A percentile compares a stretch with the other conserved stretches of the same genome.
Conservation (phyloP, 2,797 vertebrate genomes). For the Nannoperca australis region DNA sequence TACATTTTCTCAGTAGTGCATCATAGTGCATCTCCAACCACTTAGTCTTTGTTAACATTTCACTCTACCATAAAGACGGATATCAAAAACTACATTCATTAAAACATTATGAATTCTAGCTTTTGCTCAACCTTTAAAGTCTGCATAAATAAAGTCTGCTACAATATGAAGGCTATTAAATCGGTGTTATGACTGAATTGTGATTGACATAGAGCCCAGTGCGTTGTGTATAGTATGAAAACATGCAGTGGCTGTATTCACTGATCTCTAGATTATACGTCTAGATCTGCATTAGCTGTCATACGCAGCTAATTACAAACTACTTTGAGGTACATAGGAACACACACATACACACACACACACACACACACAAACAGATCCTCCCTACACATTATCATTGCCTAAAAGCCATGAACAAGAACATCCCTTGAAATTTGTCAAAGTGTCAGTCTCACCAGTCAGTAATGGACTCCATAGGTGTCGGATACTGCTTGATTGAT, state of each 20-base stretch:
- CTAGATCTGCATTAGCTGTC: not conserved
- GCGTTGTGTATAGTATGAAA: not conserved
- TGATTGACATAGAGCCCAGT: not conserved
- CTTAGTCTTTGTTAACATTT: not conserved
- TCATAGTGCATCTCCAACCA: not conserved
- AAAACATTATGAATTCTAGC: not conserved
- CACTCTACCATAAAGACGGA: not conserved
- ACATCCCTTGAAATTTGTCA: slow-evolving; percentile 51
- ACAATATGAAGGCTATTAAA: not conserved
- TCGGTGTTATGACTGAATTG: not conserved
- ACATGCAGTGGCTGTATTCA: not conserved
- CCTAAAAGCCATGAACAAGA: slow-evolving; percentile 46
- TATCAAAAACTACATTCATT: not conserved
- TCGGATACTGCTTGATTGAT: slow-evolving; percentile 51
- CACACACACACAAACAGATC: not conserved
- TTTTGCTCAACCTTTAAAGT: not conserved
- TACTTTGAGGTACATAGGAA: not conserved
- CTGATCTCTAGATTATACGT: not conserved
- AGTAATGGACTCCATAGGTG: slow-evolving; percentile 58
- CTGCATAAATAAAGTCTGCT: slow-evolving; percentile 1
- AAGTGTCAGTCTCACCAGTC: slow-evolving; percentile 54
- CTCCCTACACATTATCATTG: slow-evolving; percentile 5
- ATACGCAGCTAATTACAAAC: slow-evolving; percentile 26
- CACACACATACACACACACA: too few relatives aligned
- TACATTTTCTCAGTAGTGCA: not conserved